Base-by-base conservation (phyloP, 2,888 invertebrate species). In the Drosophila stalkeri region DNA sequence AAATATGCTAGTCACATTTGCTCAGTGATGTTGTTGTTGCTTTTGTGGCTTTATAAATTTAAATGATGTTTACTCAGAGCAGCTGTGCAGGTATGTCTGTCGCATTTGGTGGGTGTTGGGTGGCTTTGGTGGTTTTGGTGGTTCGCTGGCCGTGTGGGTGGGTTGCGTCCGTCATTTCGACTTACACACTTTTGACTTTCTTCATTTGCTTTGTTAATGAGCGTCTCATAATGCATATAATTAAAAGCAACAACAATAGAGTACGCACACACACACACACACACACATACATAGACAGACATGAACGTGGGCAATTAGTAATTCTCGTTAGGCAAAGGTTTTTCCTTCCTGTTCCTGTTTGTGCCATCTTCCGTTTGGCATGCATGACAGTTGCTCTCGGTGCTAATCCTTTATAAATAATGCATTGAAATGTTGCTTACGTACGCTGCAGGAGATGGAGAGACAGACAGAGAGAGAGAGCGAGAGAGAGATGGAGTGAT, bases 151-250 rank as follows among this genome's bases (percentile, higher is more conserved):
- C 75, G 37, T 60, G 63, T 49, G 64, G 27, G 6, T 70, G 77
- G 51, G 54, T 35, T 37, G 43, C 66, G 57, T 51, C 62, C 61
- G 76, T 72, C 77, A 61, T 47, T 76, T 68, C 41, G 74, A 59
- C 65, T 63, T 77, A 69, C 72, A 81, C 73, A 77, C 49, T 49
- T 86, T 82, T 72, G 72, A 80, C 83, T 77, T 72, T 89, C 89
- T 89, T 84, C 85, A 77, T 84, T 85, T 85, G 89, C 77, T 89
- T 87, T 87, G 85, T 89, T 86, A 89, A 86, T 87, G 90, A 86
- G 80, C 76, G 76, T 64, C 86, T 78, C 90, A 85, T 89, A 89
- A 89, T 80, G 86, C 88, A 87, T 78, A 76, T 82, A 84, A 89
- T 87, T 86, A 85, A 75, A 73, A 70, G 57, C 78, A 62, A 72